Evolutionary conservation across 2,888 invertebrate genomes (phyloP), one percentile per base, ranked within the genome.

Genomic region (Eledona agricola): DNA sequence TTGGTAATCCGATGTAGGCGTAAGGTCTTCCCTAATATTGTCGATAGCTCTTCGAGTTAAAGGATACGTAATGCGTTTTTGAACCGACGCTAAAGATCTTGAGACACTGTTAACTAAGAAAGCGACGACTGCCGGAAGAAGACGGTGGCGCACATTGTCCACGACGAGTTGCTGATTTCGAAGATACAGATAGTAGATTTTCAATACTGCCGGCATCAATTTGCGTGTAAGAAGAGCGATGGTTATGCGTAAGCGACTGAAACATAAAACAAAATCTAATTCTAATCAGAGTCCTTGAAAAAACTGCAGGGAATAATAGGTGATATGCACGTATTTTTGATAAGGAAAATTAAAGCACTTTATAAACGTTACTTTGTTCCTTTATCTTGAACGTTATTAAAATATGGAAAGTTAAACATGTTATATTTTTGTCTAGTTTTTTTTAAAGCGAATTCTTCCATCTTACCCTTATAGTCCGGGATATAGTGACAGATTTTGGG

Each of bases 31-130:
- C 6, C 42, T 34, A 10, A 42, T 35, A 31, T 28, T 28, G 20
- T 16, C 17, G 22, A 32, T 51, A 17, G 55, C 34, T 16, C 29
- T 35, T 22, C 29, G 34, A 3, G 59, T 58, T 15, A 68, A 23
- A 10, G 70, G 67, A 35, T 65, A 64, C 1, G 70, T 65, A 17
- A 74, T 71, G 17, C 65, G 60, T 25, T 66, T 69, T 61, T 76
- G 75, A 0, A 75, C 74, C 2, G 75, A 73, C 0, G 75, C 72
- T 22, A 77, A 55, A 0, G 75, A 75, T 51, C 64, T 64, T 1
- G 75, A 73, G n/a, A 77, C 51, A 49, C 71, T 74, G 52, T 76
- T 75, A 16, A 71, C 75, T 17, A 76, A 37, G 46, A 75, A 74
- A 1, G 76, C 75, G 3, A 73, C 59, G 7, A 77, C 40, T 0